Evolutionary conservation across 2,888 invertebrate genomes (phyloP), one percentile per base, ranked within the genome.

Genomic region (Troilus luridus): DNA sequence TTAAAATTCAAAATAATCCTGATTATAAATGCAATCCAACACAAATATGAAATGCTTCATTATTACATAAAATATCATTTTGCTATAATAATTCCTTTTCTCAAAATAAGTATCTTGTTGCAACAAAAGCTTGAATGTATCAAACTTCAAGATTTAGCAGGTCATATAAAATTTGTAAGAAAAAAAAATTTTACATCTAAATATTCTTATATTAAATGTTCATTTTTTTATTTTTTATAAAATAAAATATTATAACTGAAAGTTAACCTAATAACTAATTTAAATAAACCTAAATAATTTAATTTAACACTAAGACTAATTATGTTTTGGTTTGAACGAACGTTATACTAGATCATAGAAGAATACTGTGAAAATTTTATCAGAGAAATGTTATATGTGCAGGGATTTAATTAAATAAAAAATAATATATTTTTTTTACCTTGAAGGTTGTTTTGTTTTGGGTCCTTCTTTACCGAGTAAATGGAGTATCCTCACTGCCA

Each of bases 381-480:
- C 5, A 5, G 19, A 6, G 5, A 62, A 62, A 62, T 10, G 21
- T 21, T 5, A 21, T 62, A 8, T 62, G 21, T 19, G 5, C 5
- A 41, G 41, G 41, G 62, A 62, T 62, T 64, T n/a, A n/a, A 5
- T 64, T 41, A 12, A 67, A 24, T 41, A 19, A 77, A 77, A 72
- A 27, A 12, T 17, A 8, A 64, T 41, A 41, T 41, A 41, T 54
- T 72, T 27, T 72, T 92, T 88, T 93, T 93, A 96, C 94, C 96
- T 95, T 0, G 98, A 98, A 0, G 99, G 99, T 93, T 98, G 98
- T 93, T 97, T 97, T 0, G 99, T 98, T 93, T 98, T 97, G 0
- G 99, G 99, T 0, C 99, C 99, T 95, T 99, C 99, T 92, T 98
- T 97, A 0, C 99, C 99, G 0, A 99, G 95, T 91, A 99, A 95